Evolutionary conservation across 2,113 vertebrate genomes (phyloP), one percentile per base, ranked within the genome.

Genomic region (Petrocephalus zakoni): DNA sequence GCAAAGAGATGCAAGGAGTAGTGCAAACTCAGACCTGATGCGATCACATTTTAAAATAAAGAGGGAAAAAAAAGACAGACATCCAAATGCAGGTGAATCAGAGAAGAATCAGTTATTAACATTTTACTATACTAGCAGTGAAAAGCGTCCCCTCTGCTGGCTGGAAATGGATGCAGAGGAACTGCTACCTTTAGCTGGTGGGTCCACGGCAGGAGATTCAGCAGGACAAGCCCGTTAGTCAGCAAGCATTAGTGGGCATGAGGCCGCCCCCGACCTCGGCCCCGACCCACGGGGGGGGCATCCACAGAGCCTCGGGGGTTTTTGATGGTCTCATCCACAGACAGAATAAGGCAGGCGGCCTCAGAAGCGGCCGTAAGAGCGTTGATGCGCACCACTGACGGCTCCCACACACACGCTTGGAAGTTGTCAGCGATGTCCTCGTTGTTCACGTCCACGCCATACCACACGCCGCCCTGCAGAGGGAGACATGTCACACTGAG

Each of bases 401-500:
- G 98, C 89, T 99, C 98, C 98, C 98, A 99, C 13, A 99, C 98
- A 0, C 97, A 99, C 0, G 96, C 95, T 1, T 87, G 51, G 0
- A 97, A 99, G 94, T 99, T 99, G 90, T 99, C 98, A 0, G 98
- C 95, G 0, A 99, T 99, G 93, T 99, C 98, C 92, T 99, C 98
- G 0, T 96, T 98, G 95, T 96, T 98, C 47, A 99, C 95, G 0
- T 99, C 98, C 83, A 99, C 98, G 0, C 98, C 98, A 0, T 95
- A 99, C 98, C 98, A 99, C 94, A 94, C 95, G 0, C 98, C 98
- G 0, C 97, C 98, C 98, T 99, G 93, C 5, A 0, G 56, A 83
- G 89, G 37, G 49, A 52, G 25, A 88, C 17, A 75, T 52, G 11
- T 21, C 21, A 22, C 5, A 46, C 49, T 42, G 25, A 49, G 11